Evolutionary conservation across 2,797 vertebrate species (phyloP), one percentile per base, ranked within the genome.

Genomic region (Ctenosaura bakeri): DNA sequence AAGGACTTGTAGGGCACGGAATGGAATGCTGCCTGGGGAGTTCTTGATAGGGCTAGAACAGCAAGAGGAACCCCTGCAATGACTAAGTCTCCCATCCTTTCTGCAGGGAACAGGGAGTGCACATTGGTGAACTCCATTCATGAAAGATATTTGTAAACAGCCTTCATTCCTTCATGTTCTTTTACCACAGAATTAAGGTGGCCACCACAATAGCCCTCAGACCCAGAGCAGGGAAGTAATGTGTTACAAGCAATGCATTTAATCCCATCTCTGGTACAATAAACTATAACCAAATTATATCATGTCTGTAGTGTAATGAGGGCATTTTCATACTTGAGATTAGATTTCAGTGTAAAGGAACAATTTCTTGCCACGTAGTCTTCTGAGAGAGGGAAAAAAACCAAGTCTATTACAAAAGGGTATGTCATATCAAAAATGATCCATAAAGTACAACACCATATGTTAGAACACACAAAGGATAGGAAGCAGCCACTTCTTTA

Each of bases 11-110:
- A n/a, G 71, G 50, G 59, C 77, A 78, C 29, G 42, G 80, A 77
- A 87, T 83, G 89, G 89, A 90, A 90, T 90, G 89, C 77, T 66
- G 85, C 71, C 35, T 78, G 89, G 80, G 89, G 69, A 76, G 85
- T 90, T 90, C 85, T 76, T 83, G 80, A 78, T 42, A 42, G 18
- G 71, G 80, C 85, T 87, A 83, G 79, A 59, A 86, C 56, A 77
- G 22, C 78, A 81, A 71, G 78, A 86, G 82, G 24, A 64, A 82
- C 38, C 54, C 69, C 29, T 83, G 66, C 38, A 64, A 83, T 87
- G 59, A 83, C 35, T 32, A 66, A 56, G 46, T 78, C n/a, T 79
- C 26, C 76, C 35, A 78, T 87, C 46, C 38, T 86, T 71, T 54
- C 84, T 82, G 66, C 62, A 66, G 66, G 56, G 80, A 50, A 52